A percentile compares a stretch with the other conserved stretches of the same genome.
Conservation (phyloP, 92 coral and sea anemone genomes). For the Palythoa grandiflora region DNA sequence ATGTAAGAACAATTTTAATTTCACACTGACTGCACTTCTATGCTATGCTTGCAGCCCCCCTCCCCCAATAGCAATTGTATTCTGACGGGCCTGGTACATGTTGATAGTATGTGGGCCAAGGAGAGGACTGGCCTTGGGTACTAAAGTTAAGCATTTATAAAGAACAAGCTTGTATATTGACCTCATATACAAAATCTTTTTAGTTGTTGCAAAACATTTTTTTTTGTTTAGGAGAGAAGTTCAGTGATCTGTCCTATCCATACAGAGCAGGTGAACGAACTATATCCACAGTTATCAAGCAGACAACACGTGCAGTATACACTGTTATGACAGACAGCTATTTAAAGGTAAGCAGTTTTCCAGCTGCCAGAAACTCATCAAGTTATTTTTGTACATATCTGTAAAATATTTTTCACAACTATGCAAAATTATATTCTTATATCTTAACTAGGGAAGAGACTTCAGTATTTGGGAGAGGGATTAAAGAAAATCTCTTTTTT, state of each 20-base stretch:
- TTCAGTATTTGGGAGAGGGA: conserved; percentile 29
- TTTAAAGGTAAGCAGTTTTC: conserved; percentile 42
- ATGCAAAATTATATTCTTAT: conserved; percentile 19
- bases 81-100: conserved; percentile 37
- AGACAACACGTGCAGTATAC: conserved; percentile 40
- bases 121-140: conserved; percentile 43
- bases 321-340: conserved; percentile 43
- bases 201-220: conserved; percentile 7
- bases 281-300: conserved; percentile 31
- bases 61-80: conserved; percentile 7
- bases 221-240: conserved; percentile 36
- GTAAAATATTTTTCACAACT: neutral
- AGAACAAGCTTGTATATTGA: conserved; percentile 37
- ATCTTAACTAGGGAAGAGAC: conserved; percentile 21
- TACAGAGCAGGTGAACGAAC: conserved; percentile 45
- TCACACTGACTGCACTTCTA: conserved; percentile 29
- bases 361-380: conserved; percentile 30
- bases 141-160: conserved; percentile 27
- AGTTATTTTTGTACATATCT: conserved; percentile 27
- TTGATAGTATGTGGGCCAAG: conserved; percentile 30
- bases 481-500: conserved; percentile 23
- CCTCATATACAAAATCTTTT: conserved; percentile 26
- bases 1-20: conserved; percentile 20
- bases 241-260: conserved; percentile 34
- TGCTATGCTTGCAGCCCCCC: conserved; percentile 19